Base-by-base conservation (phyloP, 2,113 vertebrate genomes). In the Chamaetylas fuelleborni region DNA sequence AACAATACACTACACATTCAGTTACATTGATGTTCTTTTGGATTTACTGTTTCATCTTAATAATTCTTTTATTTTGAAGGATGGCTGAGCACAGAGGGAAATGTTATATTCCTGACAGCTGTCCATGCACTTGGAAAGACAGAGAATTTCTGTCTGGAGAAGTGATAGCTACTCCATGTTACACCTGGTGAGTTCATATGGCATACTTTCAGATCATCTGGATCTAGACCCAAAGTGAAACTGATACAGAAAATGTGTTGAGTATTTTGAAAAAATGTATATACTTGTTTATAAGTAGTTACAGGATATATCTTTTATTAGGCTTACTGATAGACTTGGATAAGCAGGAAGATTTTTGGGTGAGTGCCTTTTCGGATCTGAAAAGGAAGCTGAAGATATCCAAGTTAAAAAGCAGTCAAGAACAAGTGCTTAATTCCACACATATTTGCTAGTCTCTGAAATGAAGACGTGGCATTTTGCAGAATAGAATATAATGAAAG, bases 141-240 rank as follows among this genome's bases (percentile, higher is more conserved):
- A 98, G 99, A 91, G 99, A 99, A 92, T 99, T 99, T 94, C 97
- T 99, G 47, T 99, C 99, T 36, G 99, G 99, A 96, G 98, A 99
- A 97, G 98, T 98, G 38, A 99, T 99, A 97, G 97, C 99, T 93
- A 99, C 99, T 19, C 97, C 98, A 1, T 99, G 99, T 96, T 99
- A 99, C 65, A 99, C 98, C 94, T 99, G 99, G 99, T 99, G 98
- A 93, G 97, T 28, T n/a, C 8, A 51, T 86, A 81, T 90, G 73
- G 34, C 24, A 12, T 60, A 28, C 22, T 86, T 81, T 26, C 34
- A 85, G 22, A 51, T 65, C 9, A 40, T 20, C 47, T 77, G 25
- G 4, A 31, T 42, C 61, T 89, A 73, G 25, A 61, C 6, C 31
- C 38, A 61, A 28, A 73, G 15, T 51, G 20, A 83, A 60, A 61